phyloP scores from a whole-genome alignment of 2,113 vertebrate species.

The Notarius quadriscutis region DNA sequence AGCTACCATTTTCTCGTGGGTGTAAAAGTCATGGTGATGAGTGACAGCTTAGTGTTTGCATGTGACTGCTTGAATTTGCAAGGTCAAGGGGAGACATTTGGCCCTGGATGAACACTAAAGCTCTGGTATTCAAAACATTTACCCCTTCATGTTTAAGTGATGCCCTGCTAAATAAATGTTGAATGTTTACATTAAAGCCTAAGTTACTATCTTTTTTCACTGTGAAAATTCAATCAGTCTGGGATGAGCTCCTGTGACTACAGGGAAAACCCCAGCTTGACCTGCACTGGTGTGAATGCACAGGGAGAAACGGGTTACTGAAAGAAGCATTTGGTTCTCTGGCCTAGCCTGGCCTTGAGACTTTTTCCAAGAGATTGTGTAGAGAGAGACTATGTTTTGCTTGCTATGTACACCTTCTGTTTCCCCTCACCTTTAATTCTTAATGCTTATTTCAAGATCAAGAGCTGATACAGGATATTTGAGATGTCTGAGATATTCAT shows the following conservation, averaged over 20 bases:
- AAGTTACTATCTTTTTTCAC: constrained; percentile 72
- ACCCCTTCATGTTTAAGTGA: constrained; percentile 76
- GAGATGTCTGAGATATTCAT: constrained; percentile 49
- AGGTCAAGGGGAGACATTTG: constrained; percentile 64
- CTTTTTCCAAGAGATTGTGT: constrained; percentile 35
- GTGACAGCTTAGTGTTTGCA: constrained; percentile 50
- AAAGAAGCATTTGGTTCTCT: constrained; percentile 14
- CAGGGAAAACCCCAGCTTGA: constrained; percentile 61
- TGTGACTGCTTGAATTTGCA: constrained; percentile 41
- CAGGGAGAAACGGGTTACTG: neutral
- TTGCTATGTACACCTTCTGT: constrained; percentile 48
- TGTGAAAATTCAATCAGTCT: constrained; percentile 71
- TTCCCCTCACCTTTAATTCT: constrained; percentile 47
- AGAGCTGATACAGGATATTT: constrained; percentile 51
- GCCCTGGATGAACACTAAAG: constrained; percentile 71
- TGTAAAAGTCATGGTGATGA: constrained; percentile 52
- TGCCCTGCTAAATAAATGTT: constrained; percentile 81
- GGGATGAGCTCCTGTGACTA: constrained; percentile 69
- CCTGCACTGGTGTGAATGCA: neutral
- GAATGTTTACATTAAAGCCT: constrained; percentile 75
- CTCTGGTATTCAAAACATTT: constrained; percentile 75
- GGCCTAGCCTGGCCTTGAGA: constrained; percentile 26
- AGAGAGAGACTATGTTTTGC: constrained; percentile 46
- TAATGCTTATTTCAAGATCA: constrained; percentile 56
- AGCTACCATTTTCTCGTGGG: constrained; percentile 34